A percentile compares a stretch with the other conserved stretches of the same genome.
These are phyloP conservation scores for Arenaria interpres DNA, from an alignment of 2,113 vertebrate genomes.

Conservation along the genomic window DNA sequence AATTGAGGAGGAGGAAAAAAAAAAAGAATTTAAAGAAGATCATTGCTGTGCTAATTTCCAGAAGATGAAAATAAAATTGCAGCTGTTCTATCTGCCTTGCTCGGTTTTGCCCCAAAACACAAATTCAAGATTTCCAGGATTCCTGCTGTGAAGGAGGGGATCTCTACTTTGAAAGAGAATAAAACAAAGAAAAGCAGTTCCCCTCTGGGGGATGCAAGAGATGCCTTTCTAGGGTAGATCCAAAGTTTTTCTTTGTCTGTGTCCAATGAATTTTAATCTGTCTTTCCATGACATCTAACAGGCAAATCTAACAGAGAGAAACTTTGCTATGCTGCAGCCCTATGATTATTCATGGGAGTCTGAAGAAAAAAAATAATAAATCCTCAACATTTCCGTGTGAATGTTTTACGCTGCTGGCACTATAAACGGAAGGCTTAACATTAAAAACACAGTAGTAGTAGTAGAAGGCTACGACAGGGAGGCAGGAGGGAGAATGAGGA, in stretches of 20 bases:
- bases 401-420: background rate
- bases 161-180: background rate
- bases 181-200: background rate
- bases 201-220: background rate
- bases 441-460: background rate
- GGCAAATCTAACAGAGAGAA: background rate
- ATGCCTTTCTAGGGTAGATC: background rate
- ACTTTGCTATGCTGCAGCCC: background rate
- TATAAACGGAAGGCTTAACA: background rate
- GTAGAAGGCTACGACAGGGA: background rate
- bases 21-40: background rate
- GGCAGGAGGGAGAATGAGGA: background rate
- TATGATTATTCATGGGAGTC: constrained; percentile 26
- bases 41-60: background rate
- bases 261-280: constrained; percentile 12
- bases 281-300: constrained; percentile 10
- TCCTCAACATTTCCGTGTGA: background rate
- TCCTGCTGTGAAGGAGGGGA: background rate
- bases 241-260: background rate
- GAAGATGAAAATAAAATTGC: background rate
- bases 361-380: background rate
- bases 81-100: background rate
- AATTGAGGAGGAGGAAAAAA: background rate
- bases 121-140: background rate
- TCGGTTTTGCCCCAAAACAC: background rate